phyloP scores from a whole-genome alignment of 2,797 vertebrate genomes.

The Leucoraja ocellata region DNA sequence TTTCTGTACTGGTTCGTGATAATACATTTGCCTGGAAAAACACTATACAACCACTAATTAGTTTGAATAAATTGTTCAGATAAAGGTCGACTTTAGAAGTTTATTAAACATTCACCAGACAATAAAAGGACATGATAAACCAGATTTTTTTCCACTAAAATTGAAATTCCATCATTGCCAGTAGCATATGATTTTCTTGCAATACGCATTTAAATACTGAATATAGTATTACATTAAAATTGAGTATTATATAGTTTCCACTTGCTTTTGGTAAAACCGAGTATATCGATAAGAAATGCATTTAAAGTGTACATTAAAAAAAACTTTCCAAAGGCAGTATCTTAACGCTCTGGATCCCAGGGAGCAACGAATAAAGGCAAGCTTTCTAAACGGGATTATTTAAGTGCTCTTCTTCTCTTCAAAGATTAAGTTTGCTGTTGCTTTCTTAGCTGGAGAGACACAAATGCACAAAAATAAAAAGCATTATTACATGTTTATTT shows the following conservation, averaged over 20 bases:
- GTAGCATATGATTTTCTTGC: neutral
- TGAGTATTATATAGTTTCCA: slow-evolving; percentile 15
- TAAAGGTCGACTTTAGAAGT: neutral
- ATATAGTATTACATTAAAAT: slow-evolving; percentile 32
- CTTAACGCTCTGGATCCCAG: neutral
- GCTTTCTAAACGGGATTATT: slow-evolving; percentile 41
- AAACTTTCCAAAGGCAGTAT: slow-evolving; percentile 29
- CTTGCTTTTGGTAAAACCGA: slow-evolving; percentile 18
- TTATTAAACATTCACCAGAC: slow-evolving; percentile 28
- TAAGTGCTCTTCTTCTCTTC: slow-evolving; percentile 90
- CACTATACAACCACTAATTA: neutral
- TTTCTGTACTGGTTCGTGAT: neutral
- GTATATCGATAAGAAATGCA: slow-evolving; percentile 26
- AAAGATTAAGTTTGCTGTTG: slow-evolving; percentile 81
- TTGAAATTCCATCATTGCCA: neutral
- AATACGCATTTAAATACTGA: slow-evolving; percentile 32
- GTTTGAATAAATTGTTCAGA: neutral
- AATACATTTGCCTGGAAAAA: neutral
- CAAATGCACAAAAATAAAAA: slow-evolving; percentile 34
- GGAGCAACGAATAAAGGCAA: slow-evolving; percentile 40
- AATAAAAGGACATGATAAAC: slow-evolving; percentile 1
- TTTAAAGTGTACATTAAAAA: slow-evolving; percentile 34
- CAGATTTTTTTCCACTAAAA: neutral
- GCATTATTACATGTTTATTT: neutral
- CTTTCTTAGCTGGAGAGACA: slow-evolving; percentile 73